Percentiles rank a stretch among this genome's conserved stretches.
Conservation (phyloP, 1,140 invertebrate genomes). For the Lepidurus apus region DNA sequence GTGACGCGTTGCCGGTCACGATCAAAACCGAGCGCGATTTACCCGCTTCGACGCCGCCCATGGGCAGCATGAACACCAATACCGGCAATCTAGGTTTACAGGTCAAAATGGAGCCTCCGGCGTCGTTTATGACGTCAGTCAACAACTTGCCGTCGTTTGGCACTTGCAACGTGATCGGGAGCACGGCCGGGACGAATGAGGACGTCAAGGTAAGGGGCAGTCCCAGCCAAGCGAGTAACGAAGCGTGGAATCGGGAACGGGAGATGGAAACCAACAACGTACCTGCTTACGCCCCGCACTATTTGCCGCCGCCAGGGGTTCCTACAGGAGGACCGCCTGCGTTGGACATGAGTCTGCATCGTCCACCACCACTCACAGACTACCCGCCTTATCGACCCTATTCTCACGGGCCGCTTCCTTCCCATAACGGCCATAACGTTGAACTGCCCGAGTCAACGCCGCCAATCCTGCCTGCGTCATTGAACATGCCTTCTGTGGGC, state of each 20-base stretch:
- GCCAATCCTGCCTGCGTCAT: neutral
- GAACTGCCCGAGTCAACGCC: neutral
- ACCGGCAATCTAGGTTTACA: neutral
- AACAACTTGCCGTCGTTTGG: neutral
- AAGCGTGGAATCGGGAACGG: neutral
- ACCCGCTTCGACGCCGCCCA: neutral
- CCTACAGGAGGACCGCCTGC: neutral
- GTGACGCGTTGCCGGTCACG: neutral
- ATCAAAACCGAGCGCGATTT: neutral
- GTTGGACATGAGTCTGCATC: slow-evolving; percentile 1
- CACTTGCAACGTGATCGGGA: neutral
- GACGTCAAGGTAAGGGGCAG: neutral
- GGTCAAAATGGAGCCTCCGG: neutral
- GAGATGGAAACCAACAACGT: neutral
- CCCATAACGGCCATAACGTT: neutral
- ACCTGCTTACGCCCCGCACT: neutral
- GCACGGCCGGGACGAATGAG: neutral
- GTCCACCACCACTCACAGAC: neutral
- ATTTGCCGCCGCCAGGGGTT: neutral
- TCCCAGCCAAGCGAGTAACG: neutral
- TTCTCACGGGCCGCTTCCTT: neutral
- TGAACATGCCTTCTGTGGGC: slow-evolving; percentile 20
- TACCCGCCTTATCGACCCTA: slow-evolving; percentile 8
- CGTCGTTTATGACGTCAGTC: neutral
- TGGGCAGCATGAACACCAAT: neutral